Evolutionary conservation across 2,797 vertebrate species (phyloP), one percentile per base, ranked within the genome.

Genomic region (Tenualosa thibaudeaui): DNA sequence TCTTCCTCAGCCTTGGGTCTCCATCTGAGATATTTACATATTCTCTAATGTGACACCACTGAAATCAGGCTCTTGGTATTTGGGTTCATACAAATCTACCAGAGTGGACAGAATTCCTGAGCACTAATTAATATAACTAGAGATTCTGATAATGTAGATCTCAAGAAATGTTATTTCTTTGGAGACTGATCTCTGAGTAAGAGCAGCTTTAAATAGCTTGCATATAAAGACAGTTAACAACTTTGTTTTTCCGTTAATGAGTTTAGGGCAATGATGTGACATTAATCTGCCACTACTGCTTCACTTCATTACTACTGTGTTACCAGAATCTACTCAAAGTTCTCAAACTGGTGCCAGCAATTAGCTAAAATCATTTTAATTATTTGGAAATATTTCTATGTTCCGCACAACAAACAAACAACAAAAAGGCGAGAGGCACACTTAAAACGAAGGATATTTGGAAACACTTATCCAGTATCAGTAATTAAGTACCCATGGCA

Each of bases 1-100:
- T 78, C 31, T 46, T 78, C 46, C 40, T 46, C 71, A 78, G 71
- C 71, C 71, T 78, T 78, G 71, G 71, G 40, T 46, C 40, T 78
- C 37, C 40, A 78, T 78, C 15, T 78, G 6, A 78, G 71, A 78
- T 78, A 78, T 78, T 78, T 46, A 19, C 71, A 46, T 40, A 46
- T 5, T 78, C 71, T 22, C 71, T 78, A 46, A 78, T 46, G 71
- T 78, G 71, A 78, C 71, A 78, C 71, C 71, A 78, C 71, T 78
- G 40, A 46, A 46, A 78, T 5, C 17, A 78, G 5, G 17, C 31
- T 75, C 15, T 19, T 75, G 15, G 37, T 75, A 31, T 75, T 40
- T 75, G 31, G 37, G 71, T 78, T 46, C 37, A 78, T 78, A 75
- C 40, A 9, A 22, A 78, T 78, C 71, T 8, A 78, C 40, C 71